Base-by-base conservation (phyloP, 2,888 invertebrate species). In the Physocephala rufipes region DNA sequence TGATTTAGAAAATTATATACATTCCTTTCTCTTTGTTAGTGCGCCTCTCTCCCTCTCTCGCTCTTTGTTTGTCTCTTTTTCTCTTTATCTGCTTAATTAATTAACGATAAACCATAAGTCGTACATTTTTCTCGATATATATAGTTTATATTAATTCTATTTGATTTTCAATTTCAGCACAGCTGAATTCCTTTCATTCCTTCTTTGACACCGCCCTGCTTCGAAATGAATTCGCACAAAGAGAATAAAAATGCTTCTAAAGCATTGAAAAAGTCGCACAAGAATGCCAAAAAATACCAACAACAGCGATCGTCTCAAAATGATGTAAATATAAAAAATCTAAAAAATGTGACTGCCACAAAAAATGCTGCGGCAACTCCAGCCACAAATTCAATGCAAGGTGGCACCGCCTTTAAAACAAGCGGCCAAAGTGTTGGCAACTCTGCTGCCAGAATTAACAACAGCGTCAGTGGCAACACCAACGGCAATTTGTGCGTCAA, bases 261-360 rank as follows among this genome's bases (percentile, higher is more conserved):
- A 83, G 86, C 85, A 70, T 86, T 87, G 67, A 87, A 85, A 79
- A 87, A 87, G 80, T 86, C 84, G 72, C 82, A 87, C 72, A 86
- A 80, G 74, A 75, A 79, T 61, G 78, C 75, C 69, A 83, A 80
- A 72, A 81, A 80, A 71, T 82, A 82, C 71, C 80, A 78, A 55
- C 80, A 75, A 16, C 76, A 75, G 26, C 64, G 75, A 36, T 36
- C 36, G 36, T 36, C 36, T n/a, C 74, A 75, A 55, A 87, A 61
- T 90, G 90, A 81, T 82, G 90, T 63, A 86, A 72, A 26, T 16
- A 36, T 49, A 21, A 89, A 80, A 89, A 90, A 78, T 86, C 90
- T 88, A 89, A 90, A 86, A 68, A 76, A 77, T 62, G 45, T 72
- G 28, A 12, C 16, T 47, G 61, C 66, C 19, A 43, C 58, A 51